phyloP scores from a whole-genome alignment of 2,888 invertebrate species.

The Eupithecia insigniata region DNA sequence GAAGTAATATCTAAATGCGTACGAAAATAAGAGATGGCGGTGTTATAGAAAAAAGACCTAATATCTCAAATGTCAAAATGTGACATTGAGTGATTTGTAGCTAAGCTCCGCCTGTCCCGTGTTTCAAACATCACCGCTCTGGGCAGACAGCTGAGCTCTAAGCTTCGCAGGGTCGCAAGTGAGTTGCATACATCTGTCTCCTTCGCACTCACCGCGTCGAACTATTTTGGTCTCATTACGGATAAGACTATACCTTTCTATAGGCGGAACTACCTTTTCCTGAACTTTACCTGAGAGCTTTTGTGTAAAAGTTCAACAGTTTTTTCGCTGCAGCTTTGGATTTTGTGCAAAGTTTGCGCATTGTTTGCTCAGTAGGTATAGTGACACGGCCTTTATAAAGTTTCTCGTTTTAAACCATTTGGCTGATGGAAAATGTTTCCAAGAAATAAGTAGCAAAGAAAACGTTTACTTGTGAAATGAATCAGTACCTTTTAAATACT shows the following conservation, averaged over 20 bases:
- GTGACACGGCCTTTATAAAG: conserved; percentile 33
- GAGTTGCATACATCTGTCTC: conserved; percentile 72
- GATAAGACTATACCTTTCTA: conserved; percentile 78
- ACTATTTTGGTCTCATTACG: conserved; percentile 68
- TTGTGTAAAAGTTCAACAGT: conserved; percentile 82
- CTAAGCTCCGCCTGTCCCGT: conserved; percentile 85
- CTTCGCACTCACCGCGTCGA: conserved; percentile 58
- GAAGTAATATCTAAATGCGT: conserved; percentile 51
- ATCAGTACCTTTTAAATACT: conserved; percentile 1
- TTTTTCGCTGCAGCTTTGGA: conserved; percentile 74
- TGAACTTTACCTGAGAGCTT: conserved; percentile 82
- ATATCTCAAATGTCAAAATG: conserved; percentile 85
- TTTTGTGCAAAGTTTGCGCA: conserved; percentile 60
- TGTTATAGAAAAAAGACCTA: conserved; percentile 84
- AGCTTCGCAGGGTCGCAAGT: conserved; percentile 76
- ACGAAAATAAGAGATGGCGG: conserved; percentile 76
- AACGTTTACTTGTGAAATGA: background rate
- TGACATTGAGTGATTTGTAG: conserved; percentile 86
- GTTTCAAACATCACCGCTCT: conserved; percentile 85
- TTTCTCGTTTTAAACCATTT: conserved; percentile 20
- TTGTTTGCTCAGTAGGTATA: conserved; percentile 36
- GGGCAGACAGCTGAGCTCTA: conserved; percentile 83
- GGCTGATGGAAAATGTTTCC: conserved; percentile 8
- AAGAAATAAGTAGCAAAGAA: background rate
- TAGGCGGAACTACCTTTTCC: conserved; percentile 77